Percentiles rank a stretch among this genome's conserved stretches.
Conservation (phyloP, 2,888 invertebrate genomes). For the Epirrhoe alternata region DNA sequence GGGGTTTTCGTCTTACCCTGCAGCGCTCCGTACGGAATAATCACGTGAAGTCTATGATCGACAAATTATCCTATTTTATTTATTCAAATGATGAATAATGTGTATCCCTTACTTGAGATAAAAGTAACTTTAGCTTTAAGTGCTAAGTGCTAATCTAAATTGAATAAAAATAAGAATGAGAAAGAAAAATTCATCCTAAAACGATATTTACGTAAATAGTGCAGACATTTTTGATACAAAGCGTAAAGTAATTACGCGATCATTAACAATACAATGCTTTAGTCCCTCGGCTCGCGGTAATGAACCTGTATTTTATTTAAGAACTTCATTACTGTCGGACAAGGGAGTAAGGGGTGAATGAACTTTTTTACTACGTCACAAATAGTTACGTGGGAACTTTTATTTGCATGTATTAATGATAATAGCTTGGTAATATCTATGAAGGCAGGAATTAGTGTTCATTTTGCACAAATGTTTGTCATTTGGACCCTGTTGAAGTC, state of each 20-base stretch:
- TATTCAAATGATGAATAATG: no score
- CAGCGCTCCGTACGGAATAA: no score
- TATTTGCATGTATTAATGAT: no score
- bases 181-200: not conserved
- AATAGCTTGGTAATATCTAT: no score
- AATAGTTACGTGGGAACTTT: not conserved
- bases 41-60: no score
- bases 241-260: constrained; percentile 16
- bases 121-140: no score
- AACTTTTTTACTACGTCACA: not conserved
- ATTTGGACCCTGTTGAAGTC: not conserved
- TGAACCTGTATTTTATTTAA: constrained; percentile 7
- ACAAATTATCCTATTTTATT: no score
- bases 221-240: not conserved
- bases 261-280: constrained; percentile 17
- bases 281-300: constrained; percentile 5
- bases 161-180: not conserved
- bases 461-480: not conserved
- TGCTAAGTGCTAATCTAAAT: not conserved
- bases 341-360: not conserved
- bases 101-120: no score
- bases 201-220: not conserved
- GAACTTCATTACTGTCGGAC: not conserved
- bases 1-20: no score
- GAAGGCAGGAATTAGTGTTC: not conserved